phyloP scores from a whole-genome alignment of 35 echinoderm and acorn worm species.

The Hemicentrotus pulcherrimus region DNA sequence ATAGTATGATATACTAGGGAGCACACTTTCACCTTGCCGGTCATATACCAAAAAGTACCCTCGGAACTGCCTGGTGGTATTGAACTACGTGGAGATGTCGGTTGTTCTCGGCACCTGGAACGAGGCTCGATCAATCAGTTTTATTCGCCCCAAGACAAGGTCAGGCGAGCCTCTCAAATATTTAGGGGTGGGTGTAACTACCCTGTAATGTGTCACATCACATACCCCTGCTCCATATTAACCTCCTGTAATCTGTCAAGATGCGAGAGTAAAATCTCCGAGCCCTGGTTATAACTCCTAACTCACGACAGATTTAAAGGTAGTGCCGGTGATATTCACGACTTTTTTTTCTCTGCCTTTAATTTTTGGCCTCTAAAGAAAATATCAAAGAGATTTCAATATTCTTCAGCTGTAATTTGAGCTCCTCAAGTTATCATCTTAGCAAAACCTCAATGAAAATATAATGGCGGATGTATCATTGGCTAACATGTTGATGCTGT shows the following conservation, averaged over 20 bases:
- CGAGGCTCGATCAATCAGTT: slow-evolving; percentile 17
- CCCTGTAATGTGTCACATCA: slow-evolving; percentile 25
- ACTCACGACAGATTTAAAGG: neutral
- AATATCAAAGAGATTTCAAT: neutral
- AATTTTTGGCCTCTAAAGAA: neutral
- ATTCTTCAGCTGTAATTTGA: neutral
- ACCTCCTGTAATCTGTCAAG: slow-evolving; percentile 26
- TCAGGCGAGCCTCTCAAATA: slow-evolving; percentile 41
- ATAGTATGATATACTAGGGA: too few species aligned
- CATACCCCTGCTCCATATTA: slow-evolving; percentile 6
- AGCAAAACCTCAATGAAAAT: neutral
- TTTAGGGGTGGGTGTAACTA: slow-evolving; percentile 46
- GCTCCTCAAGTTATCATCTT: neutral
- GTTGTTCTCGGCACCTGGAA: neutral
- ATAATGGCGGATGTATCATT: neutral
- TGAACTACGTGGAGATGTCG: neutral
- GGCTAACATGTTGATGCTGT: neutral
- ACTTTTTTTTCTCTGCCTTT: neutral
- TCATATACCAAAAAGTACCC: too few species aligned
- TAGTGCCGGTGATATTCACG: neutral
- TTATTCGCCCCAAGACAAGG: slow-evolving; percentile 41
- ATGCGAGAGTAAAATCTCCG: neutral
- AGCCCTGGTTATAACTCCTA: neutral
- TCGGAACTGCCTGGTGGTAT: neutral
- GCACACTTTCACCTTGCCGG: too few species aligned